Evolutionary conservation across 2,888 invertebrate species (phyloP).

Genomic region (Ophonus ardosiacus): DNA sequence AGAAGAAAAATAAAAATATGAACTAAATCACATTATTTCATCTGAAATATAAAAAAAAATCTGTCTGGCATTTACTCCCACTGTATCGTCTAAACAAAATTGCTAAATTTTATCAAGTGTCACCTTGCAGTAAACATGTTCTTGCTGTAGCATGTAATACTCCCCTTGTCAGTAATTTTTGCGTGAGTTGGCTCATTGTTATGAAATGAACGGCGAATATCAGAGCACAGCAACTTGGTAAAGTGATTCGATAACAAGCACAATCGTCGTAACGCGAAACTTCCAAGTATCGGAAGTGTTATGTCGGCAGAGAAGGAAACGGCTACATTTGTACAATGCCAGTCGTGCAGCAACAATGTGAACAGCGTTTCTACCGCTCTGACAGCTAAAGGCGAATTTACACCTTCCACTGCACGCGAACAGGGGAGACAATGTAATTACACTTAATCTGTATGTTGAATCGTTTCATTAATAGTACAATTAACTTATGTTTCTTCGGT

Average conservation of each 20-base stretch:
- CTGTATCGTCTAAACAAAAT: no score
- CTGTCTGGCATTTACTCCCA: no score
- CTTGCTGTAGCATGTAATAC: background rate
- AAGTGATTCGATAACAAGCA: slow-evolving; percentile 50
- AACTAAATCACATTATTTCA: no score
- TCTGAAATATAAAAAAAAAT: no score
- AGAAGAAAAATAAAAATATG: no score
- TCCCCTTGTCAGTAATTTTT: background rate
- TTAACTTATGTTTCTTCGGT: background rate
- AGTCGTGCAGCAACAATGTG: slow-evolving; percentile 14
- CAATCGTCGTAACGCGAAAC: slow-evolving; percentile 37
- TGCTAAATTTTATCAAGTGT: no score
- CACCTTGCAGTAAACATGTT: background rate
- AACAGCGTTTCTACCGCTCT: background rate
- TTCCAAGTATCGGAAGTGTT: slow-evolving; percentile 34
- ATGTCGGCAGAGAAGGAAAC: background rate
- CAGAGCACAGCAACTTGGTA: background rate
- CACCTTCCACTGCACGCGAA: background rate
- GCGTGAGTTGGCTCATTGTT: background rate
- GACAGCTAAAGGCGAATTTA: background rate
- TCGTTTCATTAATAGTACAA: background rate
- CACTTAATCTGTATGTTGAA: background rate
- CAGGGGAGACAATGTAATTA: background rate
- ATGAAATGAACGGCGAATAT: slow-evolving; percentile 8
- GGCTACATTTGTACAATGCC: background rate